Evolutionary conservation across 2,888 invertebrate species (phyloP), one percentile per base, ranked within the genome.

Genomic region (Ypsolopha sequella): DNA sequence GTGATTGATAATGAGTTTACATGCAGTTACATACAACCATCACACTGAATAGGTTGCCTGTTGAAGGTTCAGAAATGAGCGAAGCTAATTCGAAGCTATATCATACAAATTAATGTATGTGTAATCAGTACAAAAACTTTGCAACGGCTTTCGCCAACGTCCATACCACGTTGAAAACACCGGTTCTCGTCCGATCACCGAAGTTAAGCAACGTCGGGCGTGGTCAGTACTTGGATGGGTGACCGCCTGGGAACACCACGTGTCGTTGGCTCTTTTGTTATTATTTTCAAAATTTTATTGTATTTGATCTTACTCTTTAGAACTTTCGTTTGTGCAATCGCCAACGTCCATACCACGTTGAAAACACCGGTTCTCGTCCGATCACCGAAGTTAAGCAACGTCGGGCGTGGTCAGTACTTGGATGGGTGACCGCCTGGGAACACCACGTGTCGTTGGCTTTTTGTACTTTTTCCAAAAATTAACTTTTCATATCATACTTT

Each of bases 181-280:
- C 77, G 77, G 79, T 79, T 79, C 78, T 79, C 77, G 78, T 78
- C 77, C 73, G 77, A 77, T 76, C 78, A 78, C 78, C 76, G 76
- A 78, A 80, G 75, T 78, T 72, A 78, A 76, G 76, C 76, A 76
- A 73, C 75, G 69, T 77, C 70, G 76, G 77, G 77, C 75, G 75
- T 63, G 72, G 71, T 73, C 65, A 60, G 57, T 59, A 55, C 58
- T 58, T 58, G 58, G 57, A 59, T 60, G 60, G 60, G 60, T 60
- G 60, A 60, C 60, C 59, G 56, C 58, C 57, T 60, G 59, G 59
- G 59, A 59, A 59, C 59, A 59, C 59, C 55, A 56, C 57, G 59
- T 59, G 57, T 52, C 54, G 57, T 59, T 59, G 58, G 57, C 56
- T 53, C 54, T 51, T n/a, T n/a, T n/a, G n/a, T n/a, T n/a, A n/a